phyloP scores from a whole-genome alignment of 2,797 vertebrate genomes.

The Petrocephalus sullivani region DNA sequence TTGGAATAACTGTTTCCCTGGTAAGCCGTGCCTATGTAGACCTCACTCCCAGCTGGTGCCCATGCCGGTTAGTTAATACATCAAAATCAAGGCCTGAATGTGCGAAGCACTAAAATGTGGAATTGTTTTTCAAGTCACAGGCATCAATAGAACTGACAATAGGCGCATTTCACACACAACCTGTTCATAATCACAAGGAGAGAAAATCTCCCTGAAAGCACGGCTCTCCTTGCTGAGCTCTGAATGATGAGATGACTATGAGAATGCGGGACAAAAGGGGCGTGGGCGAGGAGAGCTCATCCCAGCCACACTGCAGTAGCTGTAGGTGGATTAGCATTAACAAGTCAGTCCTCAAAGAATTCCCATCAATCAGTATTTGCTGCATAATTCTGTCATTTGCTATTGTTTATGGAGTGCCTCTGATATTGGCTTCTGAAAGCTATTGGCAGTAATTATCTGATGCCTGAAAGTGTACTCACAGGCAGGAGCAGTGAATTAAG shows the following conservation, averaged over 20 bases:
- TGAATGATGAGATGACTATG: background rate
- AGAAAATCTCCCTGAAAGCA: background rate
- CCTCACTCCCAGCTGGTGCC: background rate
- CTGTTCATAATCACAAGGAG: conserved; percentile 1
- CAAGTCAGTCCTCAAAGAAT: conserved; percentile 10
- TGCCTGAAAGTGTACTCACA: conserved; percentile 16
- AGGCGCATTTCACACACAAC: background rate
- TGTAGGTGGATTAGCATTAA: conserved; percentile 19
- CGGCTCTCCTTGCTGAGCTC: background rate
- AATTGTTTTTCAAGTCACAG: background rate
- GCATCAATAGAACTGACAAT: background rate
- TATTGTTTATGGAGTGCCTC: conserved; percentile 22
- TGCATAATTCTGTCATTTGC: conserved; percentile 20
- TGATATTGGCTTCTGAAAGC: conserved; percentile 22
- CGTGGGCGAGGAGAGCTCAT: conserved; percentile 6
- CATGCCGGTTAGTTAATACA: background rate
- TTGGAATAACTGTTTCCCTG: background rate
- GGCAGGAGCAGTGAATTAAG: conserved; percentile 19
- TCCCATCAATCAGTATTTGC: conserved; percentile 14
- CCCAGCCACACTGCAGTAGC: background rate
- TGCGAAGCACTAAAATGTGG: background rate
- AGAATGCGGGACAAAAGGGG: background rate
- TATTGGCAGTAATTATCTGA: conserved; percentile 25
- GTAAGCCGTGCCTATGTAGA: background rate
- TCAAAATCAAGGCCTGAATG: background rate